Percentiles rank a stretch among this genome's conserved stretches.
These are phyloP conservation scores for Camelus dromedarius DNA, from an alignment of 2,113 vertebrate genomes.

Conservation along the genomic window DNA sequence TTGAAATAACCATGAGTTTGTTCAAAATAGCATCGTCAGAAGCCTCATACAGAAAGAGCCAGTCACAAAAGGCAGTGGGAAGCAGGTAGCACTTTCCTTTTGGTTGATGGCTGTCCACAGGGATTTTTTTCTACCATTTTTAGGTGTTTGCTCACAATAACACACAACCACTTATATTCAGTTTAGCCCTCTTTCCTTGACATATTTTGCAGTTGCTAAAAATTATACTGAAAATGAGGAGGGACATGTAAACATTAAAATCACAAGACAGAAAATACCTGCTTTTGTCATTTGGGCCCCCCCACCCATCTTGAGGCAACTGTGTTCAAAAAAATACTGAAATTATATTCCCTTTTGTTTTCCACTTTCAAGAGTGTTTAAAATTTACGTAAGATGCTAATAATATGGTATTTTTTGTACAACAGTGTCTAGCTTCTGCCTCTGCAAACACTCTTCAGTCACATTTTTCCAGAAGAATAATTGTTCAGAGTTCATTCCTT, in stretches of 20 bases:
- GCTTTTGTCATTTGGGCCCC: not conserved
- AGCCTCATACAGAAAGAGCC: not conserved
- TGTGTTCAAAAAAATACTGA: not conserved
- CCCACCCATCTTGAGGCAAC: not conserved
- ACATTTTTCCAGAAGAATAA: slow-evolving; percentile 15
- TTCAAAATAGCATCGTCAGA: not conserved
- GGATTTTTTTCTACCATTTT: not conserved
- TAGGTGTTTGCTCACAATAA: not conserved
- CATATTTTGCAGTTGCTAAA: slow-evolving; percentile 23
- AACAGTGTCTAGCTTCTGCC: not conserved
- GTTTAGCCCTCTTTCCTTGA: not conserved
- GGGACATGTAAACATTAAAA: not conserved
- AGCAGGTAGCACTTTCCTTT: not conserved
- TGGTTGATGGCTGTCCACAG: not conserved
- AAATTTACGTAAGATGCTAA: not conserved
- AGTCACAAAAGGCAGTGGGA: not conserved
- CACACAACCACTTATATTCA: not conserved
- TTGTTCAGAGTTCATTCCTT: not conserved
- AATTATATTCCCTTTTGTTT: not conserved
- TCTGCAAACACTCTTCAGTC: not conserved
- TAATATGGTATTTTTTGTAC: not conserved
- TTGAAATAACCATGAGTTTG: not conserved
- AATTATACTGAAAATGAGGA: not conserved
- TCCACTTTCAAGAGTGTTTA: not conserved
- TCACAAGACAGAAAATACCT: accelerated